Conservation (phyloP, 2,113 vertebrate species). For the Genyomyrus donnyi region DNA sequence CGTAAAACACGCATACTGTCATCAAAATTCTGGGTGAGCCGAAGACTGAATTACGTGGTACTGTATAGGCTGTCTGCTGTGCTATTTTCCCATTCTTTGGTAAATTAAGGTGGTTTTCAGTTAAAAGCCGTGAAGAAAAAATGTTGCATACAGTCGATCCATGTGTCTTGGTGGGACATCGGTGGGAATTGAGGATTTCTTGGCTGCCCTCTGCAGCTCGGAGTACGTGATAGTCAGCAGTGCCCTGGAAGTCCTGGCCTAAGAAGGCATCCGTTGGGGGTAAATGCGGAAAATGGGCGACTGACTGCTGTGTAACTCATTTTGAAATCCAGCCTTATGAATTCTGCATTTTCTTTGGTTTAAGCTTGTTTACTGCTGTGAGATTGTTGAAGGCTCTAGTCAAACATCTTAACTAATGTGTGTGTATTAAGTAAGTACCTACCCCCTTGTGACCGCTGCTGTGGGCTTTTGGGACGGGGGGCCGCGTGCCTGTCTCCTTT, state of each 20-base stretch:
- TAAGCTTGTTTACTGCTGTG: neutral
- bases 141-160: neutral
- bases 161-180: neutral
- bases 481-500: neutral
- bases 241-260: neutral
- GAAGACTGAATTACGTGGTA: neutral
- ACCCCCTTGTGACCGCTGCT: neutral
- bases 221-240: neutral
- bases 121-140: neutral
- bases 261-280: neutral
- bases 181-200: neutral
- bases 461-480: neutral
- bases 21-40: neutral
- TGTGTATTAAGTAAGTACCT: neutral
- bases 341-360: neutral
- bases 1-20: neutral
- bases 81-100: neutral
- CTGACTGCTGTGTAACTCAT: neutral
- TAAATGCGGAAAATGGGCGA: neutral
- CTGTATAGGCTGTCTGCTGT: neutral
- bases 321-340: neutral
- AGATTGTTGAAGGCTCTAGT: neutral
- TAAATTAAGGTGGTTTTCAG: neutral
- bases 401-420: neutral
- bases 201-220: neutral